These are phyloP conservation scores for Megaustenia siamemsis DNA, from an alignment of 2,888 invertebrate genomes.

Conservation along the genomic window DNA sequence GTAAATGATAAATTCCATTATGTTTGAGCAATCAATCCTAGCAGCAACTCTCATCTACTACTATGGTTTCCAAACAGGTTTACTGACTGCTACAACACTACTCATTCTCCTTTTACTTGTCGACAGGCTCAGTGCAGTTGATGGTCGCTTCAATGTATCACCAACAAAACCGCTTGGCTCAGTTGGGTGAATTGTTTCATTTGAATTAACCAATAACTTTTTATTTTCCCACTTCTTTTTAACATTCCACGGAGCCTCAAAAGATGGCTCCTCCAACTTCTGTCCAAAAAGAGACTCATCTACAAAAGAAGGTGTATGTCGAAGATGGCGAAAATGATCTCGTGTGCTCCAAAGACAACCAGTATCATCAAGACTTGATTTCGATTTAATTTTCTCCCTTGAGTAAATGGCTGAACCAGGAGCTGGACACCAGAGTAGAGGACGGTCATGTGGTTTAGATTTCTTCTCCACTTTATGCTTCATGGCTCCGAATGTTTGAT, in stretches of 20 bases:
- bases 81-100: conserved; percentile 33
- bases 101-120: conserved; percentile 44
- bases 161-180: conserved; percentile 1
- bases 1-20: too few relatives aligned
- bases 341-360: conserved; percentile 46
- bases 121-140: conserved; percentile 61
- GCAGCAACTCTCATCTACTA: not conserved
- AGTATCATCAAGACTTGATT: conserved; percentile 27
- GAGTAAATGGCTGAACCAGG: conserved; percentile 32
- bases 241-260: conserved; percentile 75
- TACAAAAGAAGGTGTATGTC: conserved; percentile 71
- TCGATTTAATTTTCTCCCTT: conserved; percentile 9
- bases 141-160: conserved; percentile 49
- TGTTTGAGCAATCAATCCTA: not conserved
- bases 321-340: conserved; percentile 64
- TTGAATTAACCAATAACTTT: too few relatives aligned
- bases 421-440: conserved; percentile 68
- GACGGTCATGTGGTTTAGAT: conserved; percentile 55
- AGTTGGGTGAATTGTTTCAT: conserved; percentile 44
- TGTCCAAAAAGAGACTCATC: conserved; percentile 75
- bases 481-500: conserved; percentile 32
- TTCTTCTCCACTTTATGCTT: conserved; percentile 34
- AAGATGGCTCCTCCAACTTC: conserved; percentile 67
- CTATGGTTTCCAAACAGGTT: conserved; percentile 61
- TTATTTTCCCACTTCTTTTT: conserved; percentile 59